These are phyloP conservation scores for Odontamblyopus lacepedii DNA, from an alignment of 2,797 vertebrate species.

Conservation along the genomic window DNA sequence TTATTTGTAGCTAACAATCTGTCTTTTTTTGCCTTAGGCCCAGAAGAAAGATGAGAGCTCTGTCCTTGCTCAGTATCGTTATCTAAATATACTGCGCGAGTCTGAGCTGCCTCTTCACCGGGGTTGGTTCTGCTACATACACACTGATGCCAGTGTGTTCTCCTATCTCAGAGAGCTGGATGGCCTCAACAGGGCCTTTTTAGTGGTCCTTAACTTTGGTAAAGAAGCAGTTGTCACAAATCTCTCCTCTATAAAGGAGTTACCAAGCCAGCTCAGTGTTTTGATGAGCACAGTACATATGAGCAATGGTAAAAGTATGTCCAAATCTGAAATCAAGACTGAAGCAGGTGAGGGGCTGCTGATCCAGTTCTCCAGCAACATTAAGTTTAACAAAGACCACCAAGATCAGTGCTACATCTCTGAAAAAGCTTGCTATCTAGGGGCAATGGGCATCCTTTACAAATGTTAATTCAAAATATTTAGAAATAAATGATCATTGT, in stretches of 20 bases:
- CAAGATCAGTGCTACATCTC: constrained; percentile 84
- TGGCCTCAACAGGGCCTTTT: constrained; percentile 81
- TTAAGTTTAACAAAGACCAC: constrained; percentile 74
- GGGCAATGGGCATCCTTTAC: constrained; percentile 81
- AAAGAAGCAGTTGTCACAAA: constrained; percentile 69
- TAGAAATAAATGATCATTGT: background rate
- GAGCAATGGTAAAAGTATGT: constrained; percentile 60
- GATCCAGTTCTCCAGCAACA: constrained; percentile 79
- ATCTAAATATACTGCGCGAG: constrained; percentile 78
- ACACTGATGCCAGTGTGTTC: constrained; percentile 75
- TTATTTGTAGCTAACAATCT: background rate
- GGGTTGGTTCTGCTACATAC: constrained; percentile 91
- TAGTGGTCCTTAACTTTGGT: constrained; percentile 92
- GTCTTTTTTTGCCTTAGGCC: constrained; percentile 63
- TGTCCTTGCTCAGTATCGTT: constrained; percentile 82
- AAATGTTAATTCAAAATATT: constrained; percentile 69
- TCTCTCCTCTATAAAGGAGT: constrained; percentile 63
- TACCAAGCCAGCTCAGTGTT: constrained; percentile 78
- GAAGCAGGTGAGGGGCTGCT: constrained; percentile 86
- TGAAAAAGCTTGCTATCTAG: constrained; percentile 89
- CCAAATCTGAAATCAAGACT: constrained; percentile 72
- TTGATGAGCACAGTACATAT: constrained; percentile 80
- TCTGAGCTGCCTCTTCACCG: constrained; percentile 80
- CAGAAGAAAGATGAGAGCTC: constrained; percentile 79
- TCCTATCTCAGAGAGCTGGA: constrained; percentile 89